Conservation (phyloP, 2,888 invertebrate species). For the Tetragonisca angustula region DNA sequence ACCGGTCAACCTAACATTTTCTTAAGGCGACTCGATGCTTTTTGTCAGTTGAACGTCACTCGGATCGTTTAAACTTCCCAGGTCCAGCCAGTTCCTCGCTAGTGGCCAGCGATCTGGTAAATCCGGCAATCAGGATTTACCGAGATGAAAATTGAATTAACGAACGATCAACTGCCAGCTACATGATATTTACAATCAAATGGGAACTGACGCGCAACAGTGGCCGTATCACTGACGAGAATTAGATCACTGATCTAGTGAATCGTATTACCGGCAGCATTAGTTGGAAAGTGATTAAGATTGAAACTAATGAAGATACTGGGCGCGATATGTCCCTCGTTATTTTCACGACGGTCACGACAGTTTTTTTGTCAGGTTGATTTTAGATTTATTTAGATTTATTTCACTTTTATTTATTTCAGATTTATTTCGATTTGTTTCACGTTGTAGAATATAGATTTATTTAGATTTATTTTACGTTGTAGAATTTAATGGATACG, state of each 20-base stretch:
- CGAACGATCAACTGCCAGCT: background rate
- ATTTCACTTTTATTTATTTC: too few species aligned
- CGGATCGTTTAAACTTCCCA: slow-evolving; percentile 7
- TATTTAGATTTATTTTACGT: too few species aligned
- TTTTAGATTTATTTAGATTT: background rate
- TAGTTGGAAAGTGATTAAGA: too few species aligned
- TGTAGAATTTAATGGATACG: background rate
- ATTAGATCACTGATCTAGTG: too few species aligned
- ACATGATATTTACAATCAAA: background rate
- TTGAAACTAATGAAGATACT: background rate
- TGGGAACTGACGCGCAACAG: too few species aligned
- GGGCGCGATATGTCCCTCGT: background rate
- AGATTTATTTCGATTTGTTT: too few species aligned
- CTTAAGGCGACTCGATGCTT: background rate
- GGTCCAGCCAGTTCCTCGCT: background rate
- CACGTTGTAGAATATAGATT: too few species aligned
- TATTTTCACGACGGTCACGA: background rate
- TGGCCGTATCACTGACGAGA: background rate
- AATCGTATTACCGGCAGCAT: too few species aligned
- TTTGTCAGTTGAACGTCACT: background rate
- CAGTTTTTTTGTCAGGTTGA: background rate
- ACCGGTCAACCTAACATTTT: slow-evolving; percentile 11
- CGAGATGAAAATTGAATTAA: background rate
- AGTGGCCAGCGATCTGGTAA: background rate
- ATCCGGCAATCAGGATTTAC: background rate